A percentile compares a stretch with the other conserved stretches of the same genome.
Conservation (phyloP, 92 coral and sea anemone species). For the Galaxea fascicularis region DNA sequence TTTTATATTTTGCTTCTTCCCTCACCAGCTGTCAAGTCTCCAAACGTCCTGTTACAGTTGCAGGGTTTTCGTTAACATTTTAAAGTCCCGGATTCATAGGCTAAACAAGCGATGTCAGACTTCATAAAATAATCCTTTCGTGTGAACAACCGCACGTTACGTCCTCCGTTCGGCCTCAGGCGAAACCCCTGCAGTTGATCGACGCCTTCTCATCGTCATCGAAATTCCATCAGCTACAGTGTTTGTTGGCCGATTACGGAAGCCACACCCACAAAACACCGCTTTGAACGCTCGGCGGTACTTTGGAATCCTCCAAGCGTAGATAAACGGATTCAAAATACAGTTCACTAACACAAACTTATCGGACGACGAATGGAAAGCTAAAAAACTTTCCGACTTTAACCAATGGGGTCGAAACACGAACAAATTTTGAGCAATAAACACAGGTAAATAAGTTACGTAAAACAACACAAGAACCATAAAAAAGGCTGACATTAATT, state of each 20-base stretch:
- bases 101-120: no score
- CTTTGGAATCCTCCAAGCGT: slow-evolving; percentile 52
- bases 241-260: neutral
- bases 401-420: neutral
- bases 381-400: neutral
- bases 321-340: slow-evolving; percentile 42
- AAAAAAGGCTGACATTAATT: slow-evolving; percentile 21
- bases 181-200: neutral
- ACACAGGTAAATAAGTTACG: slow-evolving; percentile 6
- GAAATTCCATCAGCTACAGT: neutral
- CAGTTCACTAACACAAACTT: slow-evolving; percentile 50
- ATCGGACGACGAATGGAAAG: slow-evolving; percentile 10
- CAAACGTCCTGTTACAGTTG: no score
- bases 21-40: neutral
- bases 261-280: neutral
- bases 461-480: slow-evolving; percentile 19
- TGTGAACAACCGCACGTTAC: no score
- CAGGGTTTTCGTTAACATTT: no score
- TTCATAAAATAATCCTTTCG: no score
- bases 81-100: no score
- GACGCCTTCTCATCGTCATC: neutral
- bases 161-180: no score
- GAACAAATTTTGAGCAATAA: neutral
- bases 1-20: neutral
- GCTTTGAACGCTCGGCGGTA: slow-evolving; percentile 39